A percentile compares a stretch with the other conserved stretches of the same genome.
These are phyloP conservation scores for Holothuria leucospilota DNA, from an alignment of 53 echinoderm and acorn worm genomes.

Conservation along the genomic window DNA sequence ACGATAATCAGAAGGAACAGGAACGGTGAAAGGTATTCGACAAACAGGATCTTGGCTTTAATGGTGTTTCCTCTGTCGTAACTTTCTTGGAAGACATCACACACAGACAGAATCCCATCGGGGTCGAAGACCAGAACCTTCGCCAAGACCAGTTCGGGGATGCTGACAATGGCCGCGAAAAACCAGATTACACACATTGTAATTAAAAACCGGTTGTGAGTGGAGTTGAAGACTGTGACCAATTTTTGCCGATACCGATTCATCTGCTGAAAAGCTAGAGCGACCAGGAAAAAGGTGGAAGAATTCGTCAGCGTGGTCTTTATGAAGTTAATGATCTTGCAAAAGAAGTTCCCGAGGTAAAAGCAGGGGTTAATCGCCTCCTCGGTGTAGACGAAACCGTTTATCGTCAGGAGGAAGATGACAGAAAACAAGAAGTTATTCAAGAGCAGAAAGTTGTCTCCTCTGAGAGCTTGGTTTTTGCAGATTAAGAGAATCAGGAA, in stretches of 20 bases:
- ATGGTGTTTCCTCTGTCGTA: not conserved
- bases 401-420: not conserved
- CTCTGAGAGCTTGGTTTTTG: slow-evolving; percentile 30
- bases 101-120: not conserved
- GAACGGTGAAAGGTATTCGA: slow-evolving; percentile 39
- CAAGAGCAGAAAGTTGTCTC: slow-evolving; percentile 34
- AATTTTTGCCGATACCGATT: slow-evolving; percentile 30
- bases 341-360: slow-evolving; percentile 6
- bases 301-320: slow-evolving; percentile 26
- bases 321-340: slow-evolving; percentile 10
- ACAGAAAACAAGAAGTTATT: slow-evolving; percentile 2
- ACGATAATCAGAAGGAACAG: slow-evolving; percentile 1
- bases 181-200: not conserved
- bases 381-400: slow-evolving; percentile 20
- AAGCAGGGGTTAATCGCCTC: slow-evolving; percentile 36
- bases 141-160: slow-evolving; percentile 24
- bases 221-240: slow-evolving; percentile 6
- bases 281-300: slow-evolving; percentile 24
- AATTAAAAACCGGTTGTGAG: slow-evolving; percentile 14
- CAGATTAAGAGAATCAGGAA: not conserved
- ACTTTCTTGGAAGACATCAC: not conserved
- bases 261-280: slow-evolving; percentile 24
- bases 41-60: not conserved
- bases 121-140: not conserved
- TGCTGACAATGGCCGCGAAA: not conserved